Conservation (phyloP, 2,113 vertebrate genomes). For the Ceuthmochares aereus region DNA sequence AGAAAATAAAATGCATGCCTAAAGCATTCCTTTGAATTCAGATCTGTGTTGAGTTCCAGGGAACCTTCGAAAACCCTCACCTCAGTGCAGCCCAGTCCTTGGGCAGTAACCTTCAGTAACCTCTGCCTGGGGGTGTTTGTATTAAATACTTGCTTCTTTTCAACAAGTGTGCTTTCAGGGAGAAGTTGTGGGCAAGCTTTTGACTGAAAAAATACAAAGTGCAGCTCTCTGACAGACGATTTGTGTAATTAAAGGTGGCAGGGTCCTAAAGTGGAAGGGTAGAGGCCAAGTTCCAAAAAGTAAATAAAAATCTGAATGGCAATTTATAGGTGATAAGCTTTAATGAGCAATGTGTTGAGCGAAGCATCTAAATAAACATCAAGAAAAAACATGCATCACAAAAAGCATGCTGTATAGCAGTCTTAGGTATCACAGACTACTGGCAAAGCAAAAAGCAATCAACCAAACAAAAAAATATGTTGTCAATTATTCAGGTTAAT, state of each 20-base stretch:
- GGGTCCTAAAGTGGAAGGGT: neutral
- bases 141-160: neutral
- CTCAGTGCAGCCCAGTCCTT: neutral
- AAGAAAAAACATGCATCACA: neutral
- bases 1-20: neutral
- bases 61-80: neutral
- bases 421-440: neutral
- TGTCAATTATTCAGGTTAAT: neutral
- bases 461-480: neutral
- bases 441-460: neutral
- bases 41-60: neutral
- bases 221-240: neutral
- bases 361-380: neutral
- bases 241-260: slow-evolving; percentile 27
- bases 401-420: neutral
- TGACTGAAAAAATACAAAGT: neutral
- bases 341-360: neutral
- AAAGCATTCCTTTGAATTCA: neutral
- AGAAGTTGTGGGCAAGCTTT: neutral
- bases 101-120: neutral
- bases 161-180: neutral
- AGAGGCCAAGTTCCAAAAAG: neutral
- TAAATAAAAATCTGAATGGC: neutral
- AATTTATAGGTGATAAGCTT: neutral
- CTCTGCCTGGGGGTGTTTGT: neutral